Conservation (phyloP, 2,797 vertebrate genomes). For the Heteromormyrus szaboi region DNA sequence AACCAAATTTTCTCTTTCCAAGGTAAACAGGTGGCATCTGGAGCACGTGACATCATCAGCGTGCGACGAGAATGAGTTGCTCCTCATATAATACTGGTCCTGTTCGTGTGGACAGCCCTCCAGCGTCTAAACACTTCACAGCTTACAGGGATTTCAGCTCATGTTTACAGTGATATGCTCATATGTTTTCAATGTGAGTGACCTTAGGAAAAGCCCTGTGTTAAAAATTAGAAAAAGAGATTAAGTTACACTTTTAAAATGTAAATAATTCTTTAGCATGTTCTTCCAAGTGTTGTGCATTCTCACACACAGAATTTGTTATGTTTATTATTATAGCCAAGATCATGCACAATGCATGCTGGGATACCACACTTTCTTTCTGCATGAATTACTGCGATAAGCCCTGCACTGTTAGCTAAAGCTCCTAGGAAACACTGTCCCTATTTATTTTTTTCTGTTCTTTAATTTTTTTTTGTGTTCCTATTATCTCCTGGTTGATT, state of each 20-base stretch:
- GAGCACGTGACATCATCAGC: constrained; percentile 46
- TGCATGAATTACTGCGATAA: background rate
- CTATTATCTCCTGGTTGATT: background rate
- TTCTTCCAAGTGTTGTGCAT: constrained; percentile 27
- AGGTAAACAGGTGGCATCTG: constrained; percentile 19
- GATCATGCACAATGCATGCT: constrained; percentile 53
- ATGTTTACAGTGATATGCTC: constrained; percentile 13
- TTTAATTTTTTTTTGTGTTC: background rate
- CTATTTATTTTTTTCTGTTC: background rate
- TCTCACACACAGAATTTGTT: constrained; percentile 34
- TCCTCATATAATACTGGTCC: constrained; percentile 48
- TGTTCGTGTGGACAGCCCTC: constrained; percentile 45
- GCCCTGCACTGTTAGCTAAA: background rate
- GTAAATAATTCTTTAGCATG: constrained; percentile 5
- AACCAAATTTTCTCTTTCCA: constrained; percentile 9
- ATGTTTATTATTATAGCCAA: constrained; percentile 10
- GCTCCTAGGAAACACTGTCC: background rate
- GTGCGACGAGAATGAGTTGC: constrained; percentile 45
- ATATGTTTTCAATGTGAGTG: constrained; percentile 43
- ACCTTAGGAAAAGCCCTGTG: constrained; percentile 66
- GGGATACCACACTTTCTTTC: background rate
- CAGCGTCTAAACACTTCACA: constrained; percentile 51
- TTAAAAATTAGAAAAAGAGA: constrained; percentile 56
- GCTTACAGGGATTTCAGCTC: constrained; percentile 43
- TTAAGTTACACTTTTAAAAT: constrained; percentile 34